Evolutionary conservation across 2,113 vertebrate species (phyloP).

Genomic region (Rhipidura dahli): DNA sequence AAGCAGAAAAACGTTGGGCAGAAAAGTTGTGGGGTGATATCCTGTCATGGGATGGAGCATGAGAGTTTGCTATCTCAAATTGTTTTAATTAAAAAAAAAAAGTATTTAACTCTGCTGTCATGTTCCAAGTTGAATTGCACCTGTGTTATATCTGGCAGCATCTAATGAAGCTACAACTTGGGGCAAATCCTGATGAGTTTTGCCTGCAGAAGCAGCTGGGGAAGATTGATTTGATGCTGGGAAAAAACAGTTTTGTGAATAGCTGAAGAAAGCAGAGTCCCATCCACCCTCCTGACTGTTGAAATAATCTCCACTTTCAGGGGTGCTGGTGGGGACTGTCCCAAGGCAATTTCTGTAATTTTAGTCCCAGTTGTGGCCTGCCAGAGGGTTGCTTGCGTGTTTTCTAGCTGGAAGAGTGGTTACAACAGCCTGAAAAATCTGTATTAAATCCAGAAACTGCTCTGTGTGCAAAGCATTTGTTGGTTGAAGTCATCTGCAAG

Average conservation of each 20-base stretch:
- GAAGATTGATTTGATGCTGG: background rate
- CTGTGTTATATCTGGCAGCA: background rate
- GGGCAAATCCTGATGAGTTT: background rate
- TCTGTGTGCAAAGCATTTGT: background rate
- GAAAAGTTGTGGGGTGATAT: background rate
- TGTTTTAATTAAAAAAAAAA: background rate
- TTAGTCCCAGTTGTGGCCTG: fast-evolving
- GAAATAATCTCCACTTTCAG: background rate
- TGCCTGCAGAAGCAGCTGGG: background rate
- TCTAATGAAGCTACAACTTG: background rate
- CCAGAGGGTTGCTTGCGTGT: fast-evolving
- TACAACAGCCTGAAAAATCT: background rate
- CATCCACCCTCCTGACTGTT: background rate
- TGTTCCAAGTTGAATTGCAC: background rate
- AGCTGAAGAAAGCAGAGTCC: background rate
- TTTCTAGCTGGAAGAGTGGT: background rate
- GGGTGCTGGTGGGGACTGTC: background rate
- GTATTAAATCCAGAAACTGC: background rate
- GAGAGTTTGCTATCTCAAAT: background rate
- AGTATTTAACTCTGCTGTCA: background rate
- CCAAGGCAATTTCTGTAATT: background rate
- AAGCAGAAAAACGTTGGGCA: background rate
- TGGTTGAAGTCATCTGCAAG: background rate
- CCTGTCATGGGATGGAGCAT: background rate
- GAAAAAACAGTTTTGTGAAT: background rate